These are phyloP conservation scores for Trematocara stigmaticum DNA, from an alignment of 2,113 vertebrate genomes.

Conservation along the genomic window DNA sequence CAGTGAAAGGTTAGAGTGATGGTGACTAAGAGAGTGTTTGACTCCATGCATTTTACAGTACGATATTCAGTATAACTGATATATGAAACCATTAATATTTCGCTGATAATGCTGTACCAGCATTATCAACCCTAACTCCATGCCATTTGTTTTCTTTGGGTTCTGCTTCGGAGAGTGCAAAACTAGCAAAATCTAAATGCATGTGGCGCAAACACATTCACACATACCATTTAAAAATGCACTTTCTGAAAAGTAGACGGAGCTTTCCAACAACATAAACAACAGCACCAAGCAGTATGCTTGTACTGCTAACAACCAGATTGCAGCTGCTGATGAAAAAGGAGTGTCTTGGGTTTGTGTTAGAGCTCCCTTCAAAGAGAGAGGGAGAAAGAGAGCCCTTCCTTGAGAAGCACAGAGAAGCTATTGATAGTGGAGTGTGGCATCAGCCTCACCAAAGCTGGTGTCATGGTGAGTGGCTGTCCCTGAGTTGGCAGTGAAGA, in stretches of 20 bases:
- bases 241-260: background rate
- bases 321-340: constrained; percentile 5
- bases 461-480: constrained; percentile 52
- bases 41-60: background rate
- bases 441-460: constrained; percentile 49
- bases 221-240: background rate
- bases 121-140: background rate
- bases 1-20: background rate
- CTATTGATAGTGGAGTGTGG: constrained; percentile 60
- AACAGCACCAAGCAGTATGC: background rate
- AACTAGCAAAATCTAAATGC: background rate
- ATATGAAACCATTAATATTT: constrained; percentile 22
- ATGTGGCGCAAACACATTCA: background rate
- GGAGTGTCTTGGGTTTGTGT: background rate
- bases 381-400: background rate
- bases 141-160: background rate
- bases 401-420: constrained; percentile 45
- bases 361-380: background rate
- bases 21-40: background rate
- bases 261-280: background rate
- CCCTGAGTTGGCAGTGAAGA: constrained; percentile 22
- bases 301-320: background rate
- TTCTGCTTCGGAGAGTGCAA: background rate
- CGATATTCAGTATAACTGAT: background rate
- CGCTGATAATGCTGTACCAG: background rate